Percentiles rank a stretch among this genome's conserved stretches.
phyloP scores from a whole-genome alignment of 2,113 vertebrate species.

The Rhineura floridana region DNA sequence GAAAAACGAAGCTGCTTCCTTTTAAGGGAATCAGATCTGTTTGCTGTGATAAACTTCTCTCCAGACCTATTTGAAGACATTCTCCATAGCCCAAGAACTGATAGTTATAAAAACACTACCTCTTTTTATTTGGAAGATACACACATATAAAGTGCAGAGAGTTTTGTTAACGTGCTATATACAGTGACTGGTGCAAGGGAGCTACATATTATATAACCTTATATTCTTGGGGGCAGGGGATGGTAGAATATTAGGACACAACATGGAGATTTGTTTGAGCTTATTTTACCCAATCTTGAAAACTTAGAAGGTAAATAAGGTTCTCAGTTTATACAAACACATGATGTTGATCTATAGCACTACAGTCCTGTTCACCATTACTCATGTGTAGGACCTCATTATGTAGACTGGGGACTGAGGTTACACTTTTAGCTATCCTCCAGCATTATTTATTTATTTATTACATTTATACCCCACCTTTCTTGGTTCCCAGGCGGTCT shows the following conservation, averaged over 20 bases:
- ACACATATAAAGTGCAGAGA: slow-evolving; percentile 39
- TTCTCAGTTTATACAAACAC: neutral
- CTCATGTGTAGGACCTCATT: neutral
- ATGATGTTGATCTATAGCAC: neutral
- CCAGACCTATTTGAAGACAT: slow-evolving; percentile 70
- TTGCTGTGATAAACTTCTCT: slow-evolving; percentile 75
- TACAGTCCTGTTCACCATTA: neutral
- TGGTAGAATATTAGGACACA: slow-evolving; percentile 31
- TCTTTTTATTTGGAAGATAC: slow-evolving; percentile 63
- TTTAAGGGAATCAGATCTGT: slow-evolving; percentile 88
- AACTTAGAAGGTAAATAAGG: neutral
- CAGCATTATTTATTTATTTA: too few species aligned
- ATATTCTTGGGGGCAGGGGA: slow-evolving; percentile 15
- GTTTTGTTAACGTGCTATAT: slow-evolving; percentile 59
- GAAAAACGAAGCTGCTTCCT: slow-evolving; percentile 85
- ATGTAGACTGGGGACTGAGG: neutral
- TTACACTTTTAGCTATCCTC: neutral
- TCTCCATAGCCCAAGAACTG: slow-evolving; percentile 68
- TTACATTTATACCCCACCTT: too few species aligned
- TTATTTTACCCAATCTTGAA: neutral
- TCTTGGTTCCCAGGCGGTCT: too few species aligned
- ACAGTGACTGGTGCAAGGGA: neutral
- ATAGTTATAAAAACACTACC: slow-evolving; percentile 58
- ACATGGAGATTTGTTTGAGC: slow-evolving; percentile 33
- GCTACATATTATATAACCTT: slow-evolving; percentile 24